Conservation (phyloP, 2,888 invertebrate genomes). For the Ophioninae sp. region DNA sequence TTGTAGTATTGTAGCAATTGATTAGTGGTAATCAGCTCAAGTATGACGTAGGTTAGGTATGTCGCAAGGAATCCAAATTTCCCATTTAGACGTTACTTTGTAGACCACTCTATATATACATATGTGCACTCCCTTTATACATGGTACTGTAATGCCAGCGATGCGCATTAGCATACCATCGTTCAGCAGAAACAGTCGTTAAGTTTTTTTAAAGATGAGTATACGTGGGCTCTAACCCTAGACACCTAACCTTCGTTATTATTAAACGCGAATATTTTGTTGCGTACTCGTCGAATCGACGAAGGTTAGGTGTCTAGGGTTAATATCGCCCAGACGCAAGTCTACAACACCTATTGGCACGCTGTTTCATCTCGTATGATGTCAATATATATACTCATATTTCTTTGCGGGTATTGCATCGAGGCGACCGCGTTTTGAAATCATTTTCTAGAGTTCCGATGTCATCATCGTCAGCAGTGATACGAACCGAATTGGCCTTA, state of each 20-base stretch:
- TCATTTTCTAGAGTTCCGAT: slow-evolving; percentile 23
- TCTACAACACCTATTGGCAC: background rate
- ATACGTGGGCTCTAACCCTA: background rate
- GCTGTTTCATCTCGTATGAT: background rate
- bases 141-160: background rate
- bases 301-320: too few relatives aligned
- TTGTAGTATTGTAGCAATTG: too few relatives aligned
- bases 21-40: too few relatives aligned
- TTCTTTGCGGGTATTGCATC: background rate
- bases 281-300: too few relatives aligned
- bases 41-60: background rate
- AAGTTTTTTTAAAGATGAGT: slow-evolving; percentile 48
- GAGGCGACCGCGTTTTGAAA: slow-evolving; percentile 13
- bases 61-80: background rate
- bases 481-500: slow-evolving; percentile 17
- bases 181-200: slow-evolving; percentile 51
- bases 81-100: background rate
- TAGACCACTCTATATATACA: background rate
- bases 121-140: background rate
- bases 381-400: slow-evolving; percentile 1
- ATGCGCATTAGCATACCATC: slow-evolving; percentile 57
- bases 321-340: slow-evolving; percentile 17
- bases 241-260: too few relatives aligned
- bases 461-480: slow-evolving; percentile 19
- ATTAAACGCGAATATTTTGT: too few relatives aligned